These are phyloP conservation scores for Nemotelus pantherinus DNA, from an alignment of 2,888 invertebrate species.

Conservation along the genomic window DNA sequence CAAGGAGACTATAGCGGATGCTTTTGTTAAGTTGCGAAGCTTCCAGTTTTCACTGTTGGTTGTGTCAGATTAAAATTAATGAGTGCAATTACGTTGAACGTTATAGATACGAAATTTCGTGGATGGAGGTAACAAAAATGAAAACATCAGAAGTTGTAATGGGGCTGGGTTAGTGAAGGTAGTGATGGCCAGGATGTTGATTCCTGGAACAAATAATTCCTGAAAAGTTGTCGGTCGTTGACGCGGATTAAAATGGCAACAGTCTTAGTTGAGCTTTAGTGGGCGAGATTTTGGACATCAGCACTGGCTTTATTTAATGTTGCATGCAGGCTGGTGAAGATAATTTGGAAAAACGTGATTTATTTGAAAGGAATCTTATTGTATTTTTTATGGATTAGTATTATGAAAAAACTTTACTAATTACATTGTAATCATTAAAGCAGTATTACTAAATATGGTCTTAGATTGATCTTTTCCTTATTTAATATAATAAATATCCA, in stretches of 20 bases:
- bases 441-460: too few relatives aligned
- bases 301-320: not conserved
- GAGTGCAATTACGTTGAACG: slow-evolving; percentile 24
- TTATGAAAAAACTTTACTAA: too few relatives aligned
- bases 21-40: not conserved
- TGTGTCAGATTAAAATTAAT: slow-evolving; percentile 27
- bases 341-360: too few relatives aligned
- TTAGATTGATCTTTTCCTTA: too few relatives aligned
- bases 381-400: too few relatives aligned
- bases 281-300: not conserved
- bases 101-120: not conserved
- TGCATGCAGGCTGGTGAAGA: too few relatives aligned
- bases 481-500: too few relatives aligned
- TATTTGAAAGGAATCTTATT: too few relatives aligned
- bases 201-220: not conserved
- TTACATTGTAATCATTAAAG: too few relatives aligned
- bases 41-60: not conserved
- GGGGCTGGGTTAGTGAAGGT: too few relatives aligned
- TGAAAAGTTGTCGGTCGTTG: not conserved
- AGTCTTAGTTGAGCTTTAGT: not conserved
- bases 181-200: too few relatives aligned
- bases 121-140: not conserved
- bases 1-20: not conserved
- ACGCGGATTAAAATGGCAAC: not conserved
- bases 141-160: not conserved